A percentile compares a stretch with the other conserved stretches of the same genome.
Evolutionary conservation across 2,797 vertebrate genomes (phyloP).

Genomic region (Macropus fuliginosus): DNA sequence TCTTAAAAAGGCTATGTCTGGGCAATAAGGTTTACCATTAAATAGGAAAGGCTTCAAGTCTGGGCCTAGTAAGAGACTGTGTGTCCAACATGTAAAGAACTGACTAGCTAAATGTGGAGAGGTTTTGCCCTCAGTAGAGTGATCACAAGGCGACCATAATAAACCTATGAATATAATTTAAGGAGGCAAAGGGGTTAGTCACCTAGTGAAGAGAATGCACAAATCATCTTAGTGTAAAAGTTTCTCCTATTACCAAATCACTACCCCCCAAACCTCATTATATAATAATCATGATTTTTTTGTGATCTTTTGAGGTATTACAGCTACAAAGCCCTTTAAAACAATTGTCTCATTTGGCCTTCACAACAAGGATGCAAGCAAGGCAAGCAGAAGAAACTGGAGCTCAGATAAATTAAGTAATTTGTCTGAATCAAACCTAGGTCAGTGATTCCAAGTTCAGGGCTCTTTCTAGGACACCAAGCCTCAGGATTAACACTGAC

Average conservation of each 20-base stretch:
- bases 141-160: neutral
- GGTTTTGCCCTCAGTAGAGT: neutral
- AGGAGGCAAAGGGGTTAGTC: neutral
- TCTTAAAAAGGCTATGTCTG: neutral
- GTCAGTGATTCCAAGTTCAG: neutral
- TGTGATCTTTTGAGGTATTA: neutral
- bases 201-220: neutral
- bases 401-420: neutral
- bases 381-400: neutral
- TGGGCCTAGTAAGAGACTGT: neutral
- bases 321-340: neutral
- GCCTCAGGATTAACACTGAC: neutral
- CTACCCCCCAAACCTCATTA: neutral
- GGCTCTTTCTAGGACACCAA: neutral
- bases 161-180: neutral
- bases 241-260: neutral
- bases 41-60: neutral
- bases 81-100: neutral
- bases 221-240: neutral
- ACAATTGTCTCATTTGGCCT: neutral
- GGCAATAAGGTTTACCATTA: neutral
- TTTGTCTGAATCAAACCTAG: neutral
- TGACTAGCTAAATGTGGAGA: neutral
- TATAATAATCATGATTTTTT: neutral
- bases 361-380: neutral